These are phyloP conservation scores for Cheirogaleus major DNA, from an alignment of 2,797 vertebrate genomes.

Conservation along the genomic window DNA sequence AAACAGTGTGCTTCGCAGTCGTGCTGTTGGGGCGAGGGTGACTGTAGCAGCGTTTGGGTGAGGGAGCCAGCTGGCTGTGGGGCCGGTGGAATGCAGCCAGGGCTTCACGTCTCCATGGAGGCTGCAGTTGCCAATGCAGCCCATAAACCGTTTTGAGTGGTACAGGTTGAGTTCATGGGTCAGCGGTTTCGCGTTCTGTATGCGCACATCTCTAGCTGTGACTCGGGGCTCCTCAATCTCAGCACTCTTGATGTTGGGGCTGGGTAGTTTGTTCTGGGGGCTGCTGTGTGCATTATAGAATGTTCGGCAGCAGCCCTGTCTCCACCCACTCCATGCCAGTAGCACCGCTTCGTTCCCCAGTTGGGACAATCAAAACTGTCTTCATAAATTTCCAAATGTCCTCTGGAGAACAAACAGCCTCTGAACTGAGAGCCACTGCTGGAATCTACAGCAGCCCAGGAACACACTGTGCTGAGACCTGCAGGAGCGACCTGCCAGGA, in stretches of 20 bases:
- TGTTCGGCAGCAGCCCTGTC: neutral
- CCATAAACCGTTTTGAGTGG: neutral
- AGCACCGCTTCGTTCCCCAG: neutral
- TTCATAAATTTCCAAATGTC: neutral
- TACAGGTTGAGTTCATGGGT: accelerated
- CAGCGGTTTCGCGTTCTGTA: neutral
- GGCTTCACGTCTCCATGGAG: accelerated
- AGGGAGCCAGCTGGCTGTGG: accelerated
- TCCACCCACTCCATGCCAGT: neutral
- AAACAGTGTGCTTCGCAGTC: neutral
- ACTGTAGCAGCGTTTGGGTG: neutral
- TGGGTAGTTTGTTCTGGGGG: neutral
- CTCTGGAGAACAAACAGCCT: neutral
- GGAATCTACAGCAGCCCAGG: accelerated
- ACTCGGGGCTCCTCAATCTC: neutral
- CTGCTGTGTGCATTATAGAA: accelerated
- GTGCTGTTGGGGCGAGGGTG: accelerated
- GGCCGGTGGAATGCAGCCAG: accelerated
- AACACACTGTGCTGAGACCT: accelerated
- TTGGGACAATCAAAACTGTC: neutral
- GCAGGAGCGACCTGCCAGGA: accelerated
- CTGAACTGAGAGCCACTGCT: accelerated
- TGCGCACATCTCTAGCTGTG: neutral
- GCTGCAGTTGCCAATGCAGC: neutral
- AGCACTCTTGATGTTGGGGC: accelerated